Conservation (phyloP, 35 echinoderm and acorn worm species). For the Acanthaster planci region DNA sequence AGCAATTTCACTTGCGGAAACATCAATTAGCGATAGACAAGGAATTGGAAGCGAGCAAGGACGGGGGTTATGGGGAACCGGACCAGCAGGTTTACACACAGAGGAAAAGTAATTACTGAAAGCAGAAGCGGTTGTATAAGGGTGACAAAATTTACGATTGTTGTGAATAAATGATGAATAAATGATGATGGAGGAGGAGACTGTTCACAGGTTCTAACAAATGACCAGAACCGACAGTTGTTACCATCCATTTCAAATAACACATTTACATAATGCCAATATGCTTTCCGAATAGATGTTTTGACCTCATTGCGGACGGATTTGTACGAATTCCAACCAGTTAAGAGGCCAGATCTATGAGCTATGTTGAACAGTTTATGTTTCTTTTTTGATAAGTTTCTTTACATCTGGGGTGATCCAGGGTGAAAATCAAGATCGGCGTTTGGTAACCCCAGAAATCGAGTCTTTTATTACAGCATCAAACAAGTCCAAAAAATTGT, state of each 20-base stretch:
- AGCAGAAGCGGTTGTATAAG: not conserved
- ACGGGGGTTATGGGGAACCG: not conserved
- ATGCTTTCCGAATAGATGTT: not conserved
- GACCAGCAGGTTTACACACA: not conserved
- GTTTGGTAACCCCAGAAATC: conserved; percentile 32
- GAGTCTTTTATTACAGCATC: conserved; percentile 42
- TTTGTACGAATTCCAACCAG: conserved; percentile 41
- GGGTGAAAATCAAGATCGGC: conserved; percentile 3
- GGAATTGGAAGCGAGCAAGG: conserved; percentile 1
- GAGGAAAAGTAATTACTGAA: conserved; percentile 16
- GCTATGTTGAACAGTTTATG: conserved; percentile 40
- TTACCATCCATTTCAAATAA: conserved; percentile 29
- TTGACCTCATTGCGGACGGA: conserved; percentile 25
- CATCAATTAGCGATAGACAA: not conserved
- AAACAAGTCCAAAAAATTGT: conserved; percentile 31
- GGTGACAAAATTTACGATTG: not conserved
- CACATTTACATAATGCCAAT: conserved; percentile 48
- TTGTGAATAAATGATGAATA: not conserved
- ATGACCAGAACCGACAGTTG: conserved; percentile 36
- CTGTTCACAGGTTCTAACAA: conserved; percentile 24
- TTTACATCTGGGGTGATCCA: conserved; percentile 35
- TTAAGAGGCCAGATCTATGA: not conserved
- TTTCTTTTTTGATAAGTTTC: conserved; percentile 40
- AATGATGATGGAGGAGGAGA: conserved; percentile 21
- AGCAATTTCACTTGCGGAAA: not conserved